Evolutionary conservation across 2,113 vertebrate genomes (phyloP).

Genomic region (Syngnathus scovelli): DNA sequence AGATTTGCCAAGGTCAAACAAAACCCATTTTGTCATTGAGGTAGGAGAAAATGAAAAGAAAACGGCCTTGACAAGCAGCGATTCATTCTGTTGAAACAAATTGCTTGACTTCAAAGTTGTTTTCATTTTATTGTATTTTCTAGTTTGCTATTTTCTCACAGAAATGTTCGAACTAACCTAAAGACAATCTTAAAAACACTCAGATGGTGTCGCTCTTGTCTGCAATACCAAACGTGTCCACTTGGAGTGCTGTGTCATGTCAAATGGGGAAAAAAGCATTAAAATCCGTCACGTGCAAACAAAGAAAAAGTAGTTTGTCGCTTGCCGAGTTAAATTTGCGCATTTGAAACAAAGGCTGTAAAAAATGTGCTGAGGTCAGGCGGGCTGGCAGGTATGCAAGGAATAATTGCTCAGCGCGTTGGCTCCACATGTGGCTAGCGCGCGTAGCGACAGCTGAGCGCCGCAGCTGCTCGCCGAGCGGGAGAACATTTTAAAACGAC

Average conservation of each 20-base stretch:
- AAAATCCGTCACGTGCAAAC: not conserved
- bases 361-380: not conserved
- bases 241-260: not conserved
- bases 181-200: not conserved
- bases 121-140: not conserved
- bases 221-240: not conserved
- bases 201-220: not conserved
- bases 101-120: not conserved
- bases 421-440: slow-evolving; percentile 32
- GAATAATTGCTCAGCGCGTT: not conserved
- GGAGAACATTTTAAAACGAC: slow-evolving; percentile 56
- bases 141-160: not conserved
- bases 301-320: not conserved
- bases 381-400: not conserved
- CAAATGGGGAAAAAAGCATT: no score
- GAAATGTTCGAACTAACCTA: not conserved
- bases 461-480: slow-evolving; percentile 60
- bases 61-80: not conserved
- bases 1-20: not conserved
- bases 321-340: not conserved
- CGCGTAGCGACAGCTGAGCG: slow-evolving; percentile 54
- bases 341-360: not conserved
- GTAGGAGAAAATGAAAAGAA: not conserved
- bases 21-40: not conserved
- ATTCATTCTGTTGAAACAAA: not conserved